A percentile compares a stretch with the other conserved stretches of the same genome.
These are phyloP conservation scores for Gasterosteus nipponicus DNA, from an alignment of 2,113 vertebrate genomes.

Conservation along the genomic window DNA sequence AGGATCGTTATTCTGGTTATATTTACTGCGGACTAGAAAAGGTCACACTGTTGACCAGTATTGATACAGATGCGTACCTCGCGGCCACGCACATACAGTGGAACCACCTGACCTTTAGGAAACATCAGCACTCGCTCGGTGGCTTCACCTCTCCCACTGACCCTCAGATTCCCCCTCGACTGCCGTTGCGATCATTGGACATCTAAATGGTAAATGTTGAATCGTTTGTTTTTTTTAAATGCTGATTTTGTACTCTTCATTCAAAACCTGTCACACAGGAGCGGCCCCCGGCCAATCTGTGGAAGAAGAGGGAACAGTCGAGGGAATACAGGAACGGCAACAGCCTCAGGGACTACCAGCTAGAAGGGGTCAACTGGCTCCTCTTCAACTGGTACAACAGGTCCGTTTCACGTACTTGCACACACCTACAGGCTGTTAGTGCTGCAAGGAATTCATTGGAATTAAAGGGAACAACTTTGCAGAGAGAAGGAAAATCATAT, in stretches of 20 bases:
- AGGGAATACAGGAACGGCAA: conserved; percentile 96
- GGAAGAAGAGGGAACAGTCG: conserved; percentile 97
- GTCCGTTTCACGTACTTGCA: conserved; percentile 75
- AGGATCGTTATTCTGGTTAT: not conserved
- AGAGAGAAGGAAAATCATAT: not conserved
- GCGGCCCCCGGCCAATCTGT: conserved; percentile 92
- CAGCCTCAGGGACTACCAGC: conserved; percentile 99
- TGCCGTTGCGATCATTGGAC: not conserved
- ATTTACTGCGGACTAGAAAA: not conserved
- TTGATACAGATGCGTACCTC: not conserved
- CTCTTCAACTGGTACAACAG: conserved; percentile 99
- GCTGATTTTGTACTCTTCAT: not conserved
- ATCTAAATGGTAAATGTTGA: not conserved
- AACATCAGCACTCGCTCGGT: not conserved
- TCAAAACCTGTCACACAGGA: conserved; percentile 81
- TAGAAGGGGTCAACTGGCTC: conserved; percentile 99
- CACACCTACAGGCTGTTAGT: not conserved
- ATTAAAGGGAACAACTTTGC: not conserved
- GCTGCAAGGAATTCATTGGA: not conserved
- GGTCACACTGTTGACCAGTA: not conserved
- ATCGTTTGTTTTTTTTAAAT: not conserved
- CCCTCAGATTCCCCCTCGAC: not conserved
- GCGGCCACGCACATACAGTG: no score
- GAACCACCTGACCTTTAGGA: not conserved
- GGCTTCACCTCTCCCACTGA: not conserved